These are phyloP conservation scores for Aleiodes sp. DNA, from an alignment of 1,140 invertebrate genomes.

Conservation along the genomic window DNA sequence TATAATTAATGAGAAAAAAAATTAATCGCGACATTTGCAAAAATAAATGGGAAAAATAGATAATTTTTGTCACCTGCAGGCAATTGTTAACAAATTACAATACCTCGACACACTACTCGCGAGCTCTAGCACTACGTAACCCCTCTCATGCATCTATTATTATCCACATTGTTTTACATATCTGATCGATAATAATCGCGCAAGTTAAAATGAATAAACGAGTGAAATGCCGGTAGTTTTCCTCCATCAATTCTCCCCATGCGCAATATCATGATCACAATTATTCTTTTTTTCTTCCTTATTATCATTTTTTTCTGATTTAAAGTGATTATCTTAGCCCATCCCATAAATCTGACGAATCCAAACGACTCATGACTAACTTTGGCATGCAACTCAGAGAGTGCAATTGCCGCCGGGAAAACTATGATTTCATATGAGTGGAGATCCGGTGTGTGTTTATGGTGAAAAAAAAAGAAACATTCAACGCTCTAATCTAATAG, in stretches of 20 bases:
- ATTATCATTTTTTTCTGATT: neutral
- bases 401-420: conserved; percentile 45
- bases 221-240: conserved; percentile 22
- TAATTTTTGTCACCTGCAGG: too few relatives aligned
- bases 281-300: conserved; percentile 41
- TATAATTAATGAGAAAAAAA: too few relatives aligned
- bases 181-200: conserved; percentile 32
- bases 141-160: conserved; percentile 28
- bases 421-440: conserved; percentile 52
- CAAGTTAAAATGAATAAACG: neutral
- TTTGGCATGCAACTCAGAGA: conserved; percentile 35
- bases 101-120: neutral
- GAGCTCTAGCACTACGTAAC: conserved; percentile 20
- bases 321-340: conserved; percentile 17
- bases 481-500: neutral
- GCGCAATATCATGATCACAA: conserved; percentile 30
- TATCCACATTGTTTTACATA: conserved; percentile 35
- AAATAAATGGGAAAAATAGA: too few relatives aligned
- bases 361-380: conserved; percentile 50
- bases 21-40: too few relatives aligned
- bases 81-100: neutral
- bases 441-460: conserved; percentile 11
- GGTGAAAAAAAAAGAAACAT: too few relatives aligned
- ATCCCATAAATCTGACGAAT: conserved; percentile 32
- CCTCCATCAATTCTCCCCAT: neutral